phyloP scores from a whole-genome alignment of 2,113 vertebrate species.

The Indicator indicator region DNA sequence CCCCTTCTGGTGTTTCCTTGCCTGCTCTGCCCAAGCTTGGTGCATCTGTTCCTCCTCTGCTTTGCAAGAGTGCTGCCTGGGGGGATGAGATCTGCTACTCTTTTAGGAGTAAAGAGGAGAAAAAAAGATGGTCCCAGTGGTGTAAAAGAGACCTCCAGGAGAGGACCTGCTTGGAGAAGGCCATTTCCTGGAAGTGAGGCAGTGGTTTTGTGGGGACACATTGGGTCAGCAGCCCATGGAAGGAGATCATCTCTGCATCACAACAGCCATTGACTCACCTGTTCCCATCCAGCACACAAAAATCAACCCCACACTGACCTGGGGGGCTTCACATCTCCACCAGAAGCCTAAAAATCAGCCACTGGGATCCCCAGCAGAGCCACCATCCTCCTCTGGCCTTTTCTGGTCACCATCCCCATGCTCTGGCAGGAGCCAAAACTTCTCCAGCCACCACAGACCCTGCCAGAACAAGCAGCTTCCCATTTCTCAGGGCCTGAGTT shows the following conservation, averaged over 20 bases:
- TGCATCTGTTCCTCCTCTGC: background rate
- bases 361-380: background rate
- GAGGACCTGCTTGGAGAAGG: background rate
- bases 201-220: rapidly evolving
- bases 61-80: background rate
- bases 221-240: background rate
- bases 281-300: background rate
- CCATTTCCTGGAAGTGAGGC: background rate
- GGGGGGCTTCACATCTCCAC: background rate
- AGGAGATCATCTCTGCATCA: background rate
- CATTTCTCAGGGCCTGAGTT: background rate
- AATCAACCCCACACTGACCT: background rate
- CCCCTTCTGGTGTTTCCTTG: too few relatives aligned
- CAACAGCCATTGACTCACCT: background rate
- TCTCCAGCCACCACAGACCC: background rate
- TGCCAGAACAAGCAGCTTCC: background rate
- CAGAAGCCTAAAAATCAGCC: background rate
- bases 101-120: background rate
- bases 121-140: too few relatives aligned
- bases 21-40: background rate
- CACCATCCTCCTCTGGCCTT: background rate
- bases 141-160: background rate
- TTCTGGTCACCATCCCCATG: background rate
- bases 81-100: background rate
- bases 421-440: background rate